phyloP scores from a whole-genome alignment of 2,113 vertebrate genomes.

The Microtus ochrogaster region DNA sequence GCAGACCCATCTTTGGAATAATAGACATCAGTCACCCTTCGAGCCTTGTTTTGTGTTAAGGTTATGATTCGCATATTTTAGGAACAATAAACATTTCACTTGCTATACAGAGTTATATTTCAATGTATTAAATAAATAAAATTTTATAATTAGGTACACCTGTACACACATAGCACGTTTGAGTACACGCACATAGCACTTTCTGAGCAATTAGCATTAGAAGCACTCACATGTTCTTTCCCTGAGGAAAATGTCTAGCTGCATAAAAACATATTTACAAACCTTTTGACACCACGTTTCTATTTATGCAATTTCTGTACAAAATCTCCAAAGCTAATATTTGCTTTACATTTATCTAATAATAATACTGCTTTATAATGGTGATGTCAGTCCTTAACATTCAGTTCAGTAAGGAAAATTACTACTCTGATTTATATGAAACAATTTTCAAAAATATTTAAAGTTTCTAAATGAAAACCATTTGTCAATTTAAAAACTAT shows the following conservation, averaged over 20 bases:
- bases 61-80: slow-evolving; percentile 1
- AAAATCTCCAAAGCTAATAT: slow-evolving; percentile 50
- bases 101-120: neutral
- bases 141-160: neutral
- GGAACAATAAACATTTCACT: neutral
- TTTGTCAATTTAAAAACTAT: slow-evolving; percentile 80
- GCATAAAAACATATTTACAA: slow-evolving; percentile 17
- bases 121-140: neutral
- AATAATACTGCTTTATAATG: slow-evolving; percentile 16
- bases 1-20: neutral
- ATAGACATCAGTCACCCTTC: neutral
- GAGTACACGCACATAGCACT: neutral
- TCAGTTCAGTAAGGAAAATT: neutral
- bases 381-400: neutral
- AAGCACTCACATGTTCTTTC: neutral
- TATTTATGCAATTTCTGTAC: neutral
- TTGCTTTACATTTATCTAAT: slow-evolving; percentile 41
- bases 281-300: slow-evolving; percentile 7
- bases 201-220: neutral
- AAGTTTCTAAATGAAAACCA: slow-evolving; percentile 58
- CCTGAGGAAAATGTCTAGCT: neutral
- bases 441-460: slow-evolving; percentile 34
- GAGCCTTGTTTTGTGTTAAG: neutral
- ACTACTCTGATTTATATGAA: slow-evolving; percentile 49
- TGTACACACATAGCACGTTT: neutral